Evolutionary conservation across 2,113 vertebrate species (phyloP).

Genomic region (Corythaixoides concolor): DNA sequence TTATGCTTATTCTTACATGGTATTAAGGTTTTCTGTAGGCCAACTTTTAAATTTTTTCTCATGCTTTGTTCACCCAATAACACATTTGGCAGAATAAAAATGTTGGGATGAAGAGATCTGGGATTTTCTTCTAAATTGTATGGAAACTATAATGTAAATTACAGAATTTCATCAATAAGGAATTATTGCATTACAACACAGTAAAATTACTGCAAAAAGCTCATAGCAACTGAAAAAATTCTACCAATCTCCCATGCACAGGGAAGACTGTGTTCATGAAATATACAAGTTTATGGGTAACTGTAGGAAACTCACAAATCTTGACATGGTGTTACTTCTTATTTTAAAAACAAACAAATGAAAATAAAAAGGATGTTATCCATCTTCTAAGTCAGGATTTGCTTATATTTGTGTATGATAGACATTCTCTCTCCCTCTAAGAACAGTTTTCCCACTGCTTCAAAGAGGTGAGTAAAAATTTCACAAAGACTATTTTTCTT

Average conservation of each 20-base stretch:
- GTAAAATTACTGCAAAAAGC: background rate
- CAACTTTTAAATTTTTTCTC: background rate
- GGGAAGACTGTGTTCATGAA: background rate
- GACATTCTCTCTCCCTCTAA: background rate
- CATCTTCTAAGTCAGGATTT: background rate
- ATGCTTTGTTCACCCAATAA: background rate
- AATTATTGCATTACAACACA: background rate
- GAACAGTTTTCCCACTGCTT: background rate
- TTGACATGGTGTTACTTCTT: background rate
- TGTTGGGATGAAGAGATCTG: background rate
- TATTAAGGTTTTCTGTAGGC: background rate
- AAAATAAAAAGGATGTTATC: background rate
- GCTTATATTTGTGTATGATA: background rate
- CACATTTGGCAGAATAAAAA: background rate
- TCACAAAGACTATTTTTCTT: background rate
- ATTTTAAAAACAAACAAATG: background rate
- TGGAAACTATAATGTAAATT: background rate
- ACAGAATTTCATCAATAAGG: background rate
- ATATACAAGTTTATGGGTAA: accelerated
- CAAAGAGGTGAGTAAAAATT: background rate
- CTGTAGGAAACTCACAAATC: background rate
- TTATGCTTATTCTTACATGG: background rate
- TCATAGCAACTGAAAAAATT: background rate
- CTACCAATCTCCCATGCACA: background rate
- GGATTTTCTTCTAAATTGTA: background rate